phyloP scores from a whole-genome alignment of 2,797 vertebrate species.

The Podargus strigoides region DNA sequence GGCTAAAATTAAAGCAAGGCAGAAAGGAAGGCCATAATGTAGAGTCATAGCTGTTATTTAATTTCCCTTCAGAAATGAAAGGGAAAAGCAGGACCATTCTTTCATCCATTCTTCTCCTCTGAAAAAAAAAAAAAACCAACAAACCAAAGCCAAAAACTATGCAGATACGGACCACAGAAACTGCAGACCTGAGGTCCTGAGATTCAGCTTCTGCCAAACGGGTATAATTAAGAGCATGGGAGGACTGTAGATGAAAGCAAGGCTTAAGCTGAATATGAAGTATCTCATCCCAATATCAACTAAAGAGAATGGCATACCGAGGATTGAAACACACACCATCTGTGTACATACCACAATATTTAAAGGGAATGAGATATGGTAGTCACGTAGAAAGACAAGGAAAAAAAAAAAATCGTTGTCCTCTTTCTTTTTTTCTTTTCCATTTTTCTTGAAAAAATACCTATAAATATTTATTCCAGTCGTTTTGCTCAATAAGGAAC shows the following conservation, averaged over 20 bases:
- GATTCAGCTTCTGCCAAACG: background rate
- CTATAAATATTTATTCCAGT: background rate
- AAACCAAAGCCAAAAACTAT: background rate
- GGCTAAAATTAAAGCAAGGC: conserved; percentile 7
- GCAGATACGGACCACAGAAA: background rate
- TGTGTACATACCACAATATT: background rate
- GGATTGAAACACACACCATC: background rate
- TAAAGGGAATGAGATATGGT: background rate
- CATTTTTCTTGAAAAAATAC: background rate
- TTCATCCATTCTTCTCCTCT: background rate
- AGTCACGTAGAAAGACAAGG: background rate
- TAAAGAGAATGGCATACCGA: background rate
- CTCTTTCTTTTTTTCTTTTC: background rate
- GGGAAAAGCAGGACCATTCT: background rate
- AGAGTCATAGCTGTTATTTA: background rate
- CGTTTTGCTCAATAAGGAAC: background rate
- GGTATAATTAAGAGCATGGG: background rate
- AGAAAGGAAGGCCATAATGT: background rate
- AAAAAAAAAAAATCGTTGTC: background rate
- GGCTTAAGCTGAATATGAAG: background rate
- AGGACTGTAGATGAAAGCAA: background rate
- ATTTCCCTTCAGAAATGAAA: background rate
- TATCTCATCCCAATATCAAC: background rate
- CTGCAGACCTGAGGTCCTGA: background rate
- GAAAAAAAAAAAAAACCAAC: background rate